These are phyloP conservation scores for Cheilosia soror DNA, from an alignment of 2,888 invertebrate species.

Conservation along the genomic window DNA sequence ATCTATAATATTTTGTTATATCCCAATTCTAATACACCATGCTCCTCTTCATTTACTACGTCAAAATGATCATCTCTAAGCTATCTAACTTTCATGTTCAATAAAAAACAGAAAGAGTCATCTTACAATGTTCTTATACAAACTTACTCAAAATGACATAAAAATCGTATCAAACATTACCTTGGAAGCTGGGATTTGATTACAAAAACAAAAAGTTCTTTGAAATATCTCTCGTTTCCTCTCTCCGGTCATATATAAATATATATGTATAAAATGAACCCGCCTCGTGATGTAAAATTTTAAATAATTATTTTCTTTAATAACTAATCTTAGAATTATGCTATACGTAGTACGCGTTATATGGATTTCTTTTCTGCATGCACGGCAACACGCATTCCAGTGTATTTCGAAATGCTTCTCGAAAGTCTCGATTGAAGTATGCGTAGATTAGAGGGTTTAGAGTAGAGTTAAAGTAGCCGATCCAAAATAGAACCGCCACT, in stretches of 20 bases:
- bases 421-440: conserved; percentile 97
- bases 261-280: conserved; percentile 18
- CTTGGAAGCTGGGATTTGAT: conserved; percentile 65
- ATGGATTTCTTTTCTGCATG: conserved; percentile 84
- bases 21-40: conserved; percentile 2
- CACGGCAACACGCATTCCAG: conserved; percentile 93
- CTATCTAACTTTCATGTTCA: conserved; percentile 14
- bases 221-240: conserved; percentile 27
- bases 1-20: conserved; percentile 5
- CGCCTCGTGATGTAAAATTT: conserved; percentile 46
- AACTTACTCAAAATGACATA: conserved; percentile 35
- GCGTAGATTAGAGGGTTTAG: conserved; percentile 98
- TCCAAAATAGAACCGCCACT: conserved; percentile 97
- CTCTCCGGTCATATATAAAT: conserved; percentile 3
- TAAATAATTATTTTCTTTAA: conserved; percentile 28
- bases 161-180: conserved; percentile 67
- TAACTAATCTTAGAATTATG: conserved; percentile 69
- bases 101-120: not conserved
- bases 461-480: conserved; percentile 98
- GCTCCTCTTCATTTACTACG: not conserved
- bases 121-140: conserved; percentile 12
- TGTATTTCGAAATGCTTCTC: conserved; percentile 97
- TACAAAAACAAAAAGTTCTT: conserved; percentile 39
- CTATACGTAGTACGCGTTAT: conserved; percentile 84
- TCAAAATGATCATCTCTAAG: not conserved